Evolutionary conservation across 2,113 vertebrate genomes (phyloP).

Genomic region (Danio rerio): DNA sequence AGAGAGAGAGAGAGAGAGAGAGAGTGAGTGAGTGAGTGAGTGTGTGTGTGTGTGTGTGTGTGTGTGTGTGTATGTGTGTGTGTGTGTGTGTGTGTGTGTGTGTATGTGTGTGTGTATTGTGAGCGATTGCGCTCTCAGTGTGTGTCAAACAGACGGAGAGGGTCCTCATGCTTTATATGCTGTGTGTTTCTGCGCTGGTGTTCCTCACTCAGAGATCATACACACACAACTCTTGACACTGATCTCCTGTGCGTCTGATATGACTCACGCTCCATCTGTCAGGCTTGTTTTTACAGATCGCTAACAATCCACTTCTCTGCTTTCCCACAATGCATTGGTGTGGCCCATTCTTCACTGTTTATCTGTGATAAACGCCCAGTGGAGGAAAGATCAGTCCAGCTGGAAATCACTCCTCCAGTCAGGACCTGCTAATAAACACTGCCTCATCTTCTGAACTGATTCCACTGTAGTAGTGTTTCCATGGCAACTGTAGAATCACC

Average conservation of each 20-base stretch:
- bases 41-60: no score
- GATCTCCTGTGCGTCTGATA: background rate
- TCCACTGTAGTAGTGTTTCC: no score
- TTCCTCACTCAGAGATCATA: background rate
- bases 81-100: no score
- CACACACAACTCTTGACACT: background rate
- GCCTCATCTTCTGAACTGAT: no score
- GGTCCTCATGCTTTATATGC: background rate
- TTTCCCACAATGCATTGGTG: slow-evolving; percentile 33
- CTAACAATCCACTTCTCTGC: slow-evolving; percentile 18
- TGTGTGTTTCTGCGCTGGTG: no score
- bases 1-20: fast-evolving
- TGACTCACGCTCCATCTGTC: slow-evolving; percentile 55
- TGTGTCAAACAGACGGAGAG: background rate
- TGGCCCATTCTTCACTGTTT: slow-evolving; percentile 5
- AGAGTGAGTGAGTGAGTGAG: no score
- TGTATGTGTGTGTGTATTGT: background rate
- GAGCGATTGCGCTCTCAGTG: background rate
- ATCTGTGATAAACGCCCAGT: background rate
- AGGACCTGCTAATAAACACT: background rate
- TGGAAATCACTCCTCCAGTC: background rate
- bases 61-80: no score
- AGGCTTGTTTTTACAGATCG: slow-evolving; percentile 39
- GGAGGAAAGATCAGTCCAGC: background rate
- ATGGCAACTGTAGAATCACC: no score